Conservation (phyloP, 2,888 invertebrate species). For the Podabrus alpinus region DNA sequence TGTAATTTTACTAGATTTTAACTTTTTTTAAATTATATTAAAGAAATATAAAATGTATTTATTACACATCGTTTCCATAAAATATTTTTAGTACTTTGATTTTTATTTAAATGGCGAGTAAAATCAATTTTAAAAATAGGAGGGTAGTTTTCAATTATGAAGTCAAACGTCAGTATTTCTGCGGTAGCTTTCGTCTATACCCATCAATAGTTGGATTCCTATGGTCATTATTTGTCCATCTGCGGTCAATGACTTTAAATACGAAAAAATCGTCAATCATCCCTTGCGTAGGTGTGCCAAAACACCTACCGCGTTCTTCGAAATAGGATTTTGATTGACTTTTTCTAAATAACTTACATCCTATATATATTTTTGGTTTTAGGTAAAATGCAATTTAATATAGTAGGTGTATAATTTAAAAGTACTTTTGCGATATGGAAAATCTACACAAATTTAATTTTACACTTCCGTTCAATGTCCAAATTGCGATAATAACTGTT, state of each 20-base stretch:
- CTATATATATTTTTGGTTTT: neutral
- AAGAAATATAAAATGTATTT: conserved; percentile 1
- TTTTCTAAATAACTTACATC: conserved; percentile 27
- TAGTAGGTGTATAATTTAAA: neutral
- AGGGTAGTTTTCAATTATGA: conserved; percentile 21
- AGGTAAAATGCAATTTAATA: neutral
- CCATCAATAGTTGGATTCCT: conserved; percentile 23
- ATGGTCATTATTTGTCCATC: conserved; percentile 39
- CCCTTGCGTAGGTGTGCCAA: conserved; percentile 36
- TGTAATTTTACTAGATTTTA: conserved; percentile 22
- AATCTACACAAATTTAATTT: neutral
- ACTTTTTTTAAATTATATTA: neutral
- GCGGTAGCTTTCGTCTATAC: conserved; percentile 28
- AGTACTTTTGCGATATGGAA: neutral
- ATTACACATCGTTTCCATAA: neutral
- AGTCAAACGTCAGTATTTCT: conserved; percentile 19
- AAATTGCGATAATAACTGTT: neutral
- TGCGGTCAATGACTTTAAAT: conserved; percentile 36
- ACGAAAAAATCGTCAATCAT: conserved; percentile 36
- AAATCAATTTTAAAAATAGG: neutral
- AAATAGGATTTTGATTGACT: conserved; percentile 37
- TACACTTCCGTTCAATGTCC: neutral
- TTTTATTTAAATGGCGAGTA: neutral
- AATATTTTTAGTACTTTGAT: neutral
- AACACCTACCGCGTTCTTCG: conserved; percentile 31